Percentiles rank a stretch among this genome's conserved stretches.
phyloP scores from a whole-genome alignment of 2,113 vertebrate species.

The Leuciscus idus region DNA sequence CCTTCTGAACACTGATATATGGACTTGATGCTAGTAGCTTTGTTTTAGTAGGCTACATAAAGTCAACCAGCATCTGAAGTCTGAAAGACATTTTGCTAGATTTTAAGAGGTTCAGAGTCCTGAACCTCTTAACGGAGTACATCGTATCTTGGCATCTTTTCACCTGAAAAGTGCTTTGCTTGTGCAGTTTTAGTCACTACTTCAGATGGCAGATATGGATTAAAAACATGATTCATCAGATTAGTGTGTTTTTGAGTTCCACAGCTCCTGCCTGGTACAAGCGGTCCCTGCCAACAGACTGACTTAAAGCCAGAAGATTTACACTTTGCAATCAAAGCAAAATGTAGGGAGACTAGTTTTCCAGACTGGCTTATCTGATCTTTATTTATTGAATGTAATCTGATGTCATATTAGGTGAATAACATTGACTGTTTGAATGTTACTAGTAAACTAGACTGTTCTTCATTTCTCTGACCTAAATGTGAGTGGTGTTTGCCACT shows the following conservation, averaged over 20 bases:
- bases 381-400: neutral
- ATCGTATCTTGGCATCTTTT: neutral
- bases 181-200: neutral
- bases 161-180: slow-evolving; percentile 9
- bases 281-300: slow-evolving; percentile 22
- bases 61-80: neutral
- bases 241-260: slow-evolving; percentile 17
- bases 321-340: slow-evolving; percentile 1
- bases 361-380: neutral
- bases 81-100: neutral
- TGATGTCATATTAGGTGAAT: neutral
- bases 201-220: slow-evolving; percentile 12
- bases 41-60: neutral
- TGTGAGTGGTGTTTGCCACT: neutral
- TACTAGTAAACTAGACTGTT: neutral
- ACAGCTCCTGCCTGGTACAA: neutral
- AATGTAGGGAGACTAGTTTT: neutral
- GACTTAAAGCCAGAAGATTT: slow-evolving; percentile 2
- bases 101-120: neutral
- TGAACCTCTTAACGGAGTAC: neutral
- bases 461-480: neutral
- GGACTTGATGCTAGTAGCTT: neutral
- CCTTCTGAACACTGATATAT: neutral
- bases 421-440: neutral
- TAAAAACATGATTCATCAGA: slow-evolving; percentile 28